Evolutionary conservation across 2,797 vertebrate genomes (phyloP).

Genomic region (Notamacropus eugenii): DNA sequence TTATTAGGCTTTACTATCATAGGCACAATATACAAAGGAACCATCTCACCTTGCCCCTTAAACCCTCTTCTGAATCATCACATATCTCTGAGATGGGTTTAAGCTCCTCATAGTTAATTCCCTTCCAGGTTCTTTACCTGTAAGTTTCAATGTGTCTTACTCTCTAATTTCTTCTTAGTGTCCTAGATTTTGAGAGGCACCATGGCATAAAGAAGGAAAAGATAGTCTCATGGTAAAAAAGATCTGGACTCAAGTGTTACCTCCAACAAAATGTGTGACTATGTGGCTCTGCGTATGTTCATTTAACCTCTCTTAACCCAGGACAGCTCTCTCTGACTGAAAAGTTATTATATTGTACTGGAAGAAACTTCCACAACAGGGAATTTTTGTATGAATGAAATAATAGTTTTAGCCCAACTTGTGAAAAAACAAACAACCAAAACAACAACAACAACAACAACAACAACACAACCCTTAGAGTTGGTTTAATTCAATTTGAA

Average conservation of each 20-base stretch:
- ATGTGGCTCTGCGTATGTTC: not conserved
- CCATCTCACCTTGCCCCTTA: not conserved
- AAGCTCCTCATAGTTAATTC: not conserved
- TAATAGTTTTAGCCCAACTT: not conserved
- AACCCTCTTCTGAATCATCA: not conserved
- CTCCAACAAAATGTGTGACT: not conserved
- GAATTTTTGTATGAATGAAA: not conserved
- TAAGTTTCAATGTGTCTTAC: not conserved
- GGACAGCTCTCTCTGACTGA: not conserved
- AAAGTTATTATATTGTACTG: not conserved
- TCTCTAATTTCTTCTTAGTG: not conserved
- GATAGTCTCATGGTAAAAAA: no score
- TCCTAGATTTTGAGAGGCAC: not conserved
- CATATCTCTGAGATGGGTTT: not conserved
- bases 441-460: no score
- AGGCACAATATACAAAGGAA: not conserved
- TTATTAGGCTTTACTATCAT: not conserved
- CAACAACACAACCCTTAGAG: not conserved
- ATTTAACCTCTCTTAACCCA: not conserved
- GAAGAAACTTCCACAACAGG: not conserved
- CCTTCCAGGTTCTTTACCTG: not conserved
- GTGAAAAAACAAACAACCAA: not conserved
- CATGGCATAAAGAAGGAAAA: no score
- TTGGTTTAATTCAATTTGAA: not conserved
- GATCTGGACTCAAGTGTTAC: no score